These are phyloP conservation scores for Tachysurus vachellii DNA, from an alignment of 2,113 vertebrate species.

Conservation along the genomic window DNA sequence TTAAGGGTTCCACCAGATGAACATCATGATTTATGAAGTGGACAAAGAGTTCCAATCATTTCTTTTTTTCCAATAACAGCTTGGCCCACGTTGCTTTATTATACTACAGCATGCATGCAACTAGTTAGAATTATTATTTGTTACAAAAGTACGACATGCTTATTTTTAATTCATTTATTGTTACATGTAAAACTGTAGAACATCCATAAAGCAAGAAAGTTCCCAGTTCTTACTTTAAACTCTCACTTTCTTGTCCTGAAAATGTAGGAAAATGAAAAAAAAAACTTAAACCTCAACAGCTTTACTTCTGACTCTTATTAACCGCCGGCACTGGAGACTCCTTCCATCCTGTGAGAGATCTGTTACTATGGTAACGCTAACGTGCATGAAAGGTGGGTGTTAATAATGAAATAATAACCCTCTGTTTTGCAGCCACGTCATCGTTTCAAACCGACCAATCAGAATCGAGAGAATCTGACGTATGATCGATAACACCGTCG, in stretches of 20 bases:
- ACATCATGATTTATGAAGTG: background rate
- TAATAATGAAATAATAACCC: background rate
- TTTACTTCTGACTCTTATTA: background rate
- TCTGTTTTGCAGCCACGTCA: too few species aligned
- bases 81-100: background rate
- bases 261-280: background rate
- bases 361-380: background rate
- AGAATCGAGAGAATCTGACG: background rate
- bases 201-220: background rate
- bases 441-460: background rate
- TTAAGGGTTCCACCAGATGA: background rate
- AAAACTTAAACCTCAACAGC: background rate
- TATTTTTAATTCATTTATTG: background rate
- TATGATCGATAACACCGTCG: background rate
- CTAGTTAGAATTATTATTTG: background rate
- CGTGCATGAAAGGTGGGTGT: too few species aligned
- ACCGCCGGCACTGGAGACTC: background rate
- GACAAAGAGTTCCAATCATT: background rate
- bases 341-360: background rate
- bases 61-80: background rate
- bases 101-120: background rate
- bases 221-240: background rate
- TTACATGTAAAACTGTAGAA: background rate
- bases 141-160: background rate
- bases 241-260: background rate